Conservation (phyloP, 2,113 vertebrate genomes). For the Gobio gobio region DNA sequence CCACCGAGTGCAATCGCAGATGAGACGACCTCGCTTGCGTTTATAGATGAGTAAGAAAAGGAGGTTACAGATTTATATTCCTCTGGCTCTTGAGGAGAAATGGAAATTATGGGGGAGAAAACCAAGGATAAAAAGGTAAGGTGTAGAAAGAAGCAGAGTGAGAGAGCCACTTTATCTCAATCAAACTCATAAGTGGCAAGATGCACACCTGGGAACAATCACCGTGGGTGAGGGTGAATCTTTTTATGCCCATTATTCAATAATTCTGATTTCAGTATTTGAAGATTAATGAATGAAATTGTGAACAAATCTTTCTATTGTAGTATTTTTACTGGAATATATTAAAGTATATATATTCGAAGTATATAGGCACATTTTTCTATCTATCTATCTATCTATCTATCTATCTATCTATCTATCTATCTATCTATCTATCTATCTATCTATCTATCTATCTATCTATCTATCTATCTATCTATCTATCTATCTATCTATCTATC, state of each 20-base stretch:
- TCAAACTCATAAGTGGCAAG: conserved; percentile 41
- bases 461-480: too few species aligned
- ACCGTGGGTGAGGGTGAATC: neutral
- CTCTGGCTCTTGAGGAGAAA: conserved; percentile 26
- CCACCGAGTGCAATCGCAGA: conserved; percentile 23
- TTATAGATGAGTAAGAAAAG: conserved; percentile 9
- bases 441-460: too few species aligned
- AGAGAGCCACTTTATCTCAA: neutral
- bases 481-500: too few species aligned
- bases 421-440: too few species aligned
- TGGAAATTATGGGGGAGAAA: neutral
- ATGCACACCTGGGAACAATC: conserved; percentile 43
- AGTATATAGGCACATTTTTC: too few species aligned
- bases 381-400: too few species aligned
- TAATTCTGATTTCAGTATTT: neutral
- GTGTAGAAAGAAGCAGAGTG: neutral
- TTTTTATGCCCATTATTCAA: too few species aligned
- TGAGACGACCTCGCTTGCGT: conserved; percentile 4
- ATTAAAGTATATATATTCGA: too few species aligned
- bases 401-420: too few species aligned
- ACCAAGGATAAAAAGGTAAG: neutral
- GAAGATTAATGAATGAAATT: neutral
- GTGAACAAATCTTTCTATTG: too few species aligned
- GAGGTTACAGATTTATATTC: neutral
- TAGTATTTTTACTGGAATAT: too few species aligned